A percentile compares a stretch with the other conserved stretches of the same genome.
phyloP scores from a whole-genome alignment of 2,797 vertebrate species.

The Delichon dasypus region DNA sequence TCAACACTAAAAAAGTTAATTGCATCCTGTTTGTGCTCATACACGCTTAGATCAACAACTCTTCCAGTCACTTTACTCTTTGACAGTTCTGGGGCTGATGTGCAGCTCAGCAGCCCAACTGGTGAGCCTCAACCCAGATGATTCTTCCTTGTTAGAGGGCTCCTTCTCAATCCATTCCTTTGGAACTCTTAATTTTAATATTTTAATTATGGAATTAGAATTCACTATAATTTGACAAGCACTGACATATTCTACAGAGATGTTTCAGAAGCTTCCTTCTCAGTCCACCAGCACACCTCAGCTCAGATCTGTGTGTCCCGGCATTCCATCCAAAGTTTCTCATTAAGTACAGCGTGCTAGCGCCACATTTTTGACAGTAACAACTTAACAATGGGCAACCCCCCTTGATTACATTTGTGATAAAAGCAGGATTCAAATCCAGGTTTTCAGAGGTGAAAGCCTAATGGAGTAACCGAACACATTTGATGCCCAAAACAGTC shows the following conservation, averaged over 20 bases:
- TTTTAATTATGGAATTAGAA: conserved; percentile 18
- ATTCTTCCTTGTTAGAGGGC: background rate
- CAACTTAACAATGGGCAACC: background rate
- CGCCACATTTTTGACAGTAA: background rate
- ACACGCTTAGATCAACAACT: background rate
- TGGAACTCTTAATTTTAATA: background rate
- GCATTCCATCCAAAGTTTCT: background rate
- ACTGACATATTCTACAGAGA: conserved; percentile 5
- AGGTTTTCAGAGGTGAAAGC: conserved; percentile 30
- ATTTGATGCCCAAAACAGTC: background rate
- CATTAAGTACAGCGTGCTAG: background rate
- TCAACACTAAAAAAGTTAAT: background rate
- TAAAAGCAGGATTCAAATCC: conserved; percentile 18
- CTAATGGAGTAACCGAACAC: conserved; percentile 37
- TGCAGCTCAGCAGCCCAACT: background rate
- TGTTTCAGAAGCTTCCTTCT: conserved; percentile 22
- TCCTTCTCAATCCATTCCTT: conserved; percentile 10
- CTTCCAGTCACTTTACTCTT: background rate
- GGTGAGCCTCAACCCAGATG: background rate
- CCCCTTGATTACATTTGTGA: background rate
- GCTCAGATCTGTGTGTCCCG: background rate
- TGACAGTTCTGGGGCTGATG: background rate
- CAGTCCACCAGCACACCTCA: background rate
- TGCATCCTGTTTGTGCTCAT: conserved; percentile 32
- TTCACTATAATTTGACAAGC: background rate